phyloP scores from a whole-genome alignment of 2,888 invertebrate species.

The Lasioglossum villosulum region DNA sequence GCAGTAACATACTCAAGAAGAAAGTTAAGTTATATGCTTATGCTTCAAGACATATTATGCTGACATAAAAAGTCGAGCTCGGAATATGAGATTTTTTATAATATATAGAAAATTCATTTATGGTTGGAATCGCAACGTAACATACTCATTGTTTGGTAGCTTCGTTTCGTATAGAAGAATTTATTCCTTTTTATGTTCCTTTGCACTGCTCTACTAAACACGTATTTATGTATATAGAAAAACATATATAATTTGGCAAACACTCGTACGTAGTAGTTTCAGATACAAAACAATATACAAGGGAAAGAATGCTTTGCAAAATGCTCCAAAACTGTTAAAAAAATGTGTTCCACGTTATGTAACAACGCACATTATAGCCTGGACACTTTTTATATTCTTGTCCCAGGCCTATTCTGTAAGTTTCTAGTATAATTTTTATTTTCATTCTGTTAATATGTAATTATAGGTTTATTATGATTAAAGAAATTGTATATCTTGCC shows the following conservation, averaged over 20 bases:
- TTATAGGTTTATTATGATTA: constrained; percentile 60
- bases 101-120: constrained; percentile 4
- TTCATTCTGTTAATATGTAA: constrained; percentile 57
- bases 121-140: constrained; percentile 15
- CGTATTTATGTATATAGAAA: constrained; percentile 6
- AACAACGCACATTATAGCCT: constrained; percentile 70
- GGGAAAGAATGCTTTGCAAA: constrained; percentile 35
- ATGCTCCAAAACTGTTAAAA: constrained; percentile 57
- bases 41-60: constrained; percentile 5
- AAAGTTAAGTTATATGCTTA: constrained; percentile 1
- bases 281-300: constrained; percentile 6
- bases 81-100: constrained; percentile 13
- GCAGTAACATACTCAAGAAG: background rate
- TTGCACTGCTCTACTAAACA: constrained; percentile 9
- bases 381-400: constrained; percentile 64
- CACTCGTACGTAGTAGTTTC: constrained; percentile 20
- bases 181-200: constrained; percentile 36
- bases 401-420: constrained; percentile 83
- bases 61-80: constrained; percentile 12
- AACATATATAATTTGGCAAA: constrained; percentile 61
- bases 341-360: constrained; percentile 58
- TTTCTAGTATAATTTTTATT: constrained; percentile 65
- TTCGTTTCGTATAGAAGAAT: constrained; percentile 4
- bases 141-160: constrained; percentile 31
- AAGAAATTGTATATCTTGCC: constrained; percentile 82